Percentiles rank a stretch among this genome's conserved stretches.
Evolutionary conservation across 2,113 vertebrate genomes (phyloP).

Genomic region (Proteles cristata): DNA sequence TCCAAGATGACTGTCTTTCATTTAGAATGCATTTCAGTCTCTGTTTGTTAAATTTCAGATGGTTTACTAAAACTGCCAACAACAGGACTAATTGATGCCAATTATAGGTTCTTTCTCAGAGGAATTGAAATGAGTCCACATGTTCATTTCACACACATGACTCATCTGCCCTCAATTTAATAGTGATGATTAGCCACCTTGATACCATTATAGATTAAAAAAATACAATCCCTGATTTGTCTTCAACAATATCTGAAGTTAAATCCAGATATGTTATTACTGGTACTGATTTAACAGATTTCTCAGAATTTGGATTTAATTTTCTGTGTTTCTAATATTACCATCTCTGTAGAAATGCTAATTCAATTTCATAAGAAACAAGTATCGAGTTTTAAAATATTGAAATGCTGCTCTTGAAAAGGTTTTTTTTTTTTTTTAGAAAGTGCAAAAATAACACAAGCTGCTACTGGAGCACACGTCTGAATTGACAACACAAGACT

Average conservation of each 20-base stretch:
- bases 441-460: constrained; percentile 55
- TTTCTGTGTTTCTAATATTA: neutral
- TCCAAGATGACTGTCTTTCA: constrained; percentile 69
- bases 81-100: constrained; percentile 78
- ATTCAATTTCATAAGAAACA: constrained; percentile 34
- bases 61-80: constrained; percentile 78
- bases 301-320: constrained; percentile 48
- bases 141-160: constrained; percentile 44
- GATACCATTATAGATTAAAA: constrained; percentile 45
- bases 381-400: constrained; percentile 44
- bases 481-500: constrained; percentile 18
- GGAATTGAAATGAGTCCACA: constrained; percentile 72
- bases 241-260: constrained; percentile 22
- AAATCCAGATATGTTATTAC: constrained; percentile 25
- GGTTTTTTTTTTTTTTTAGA: constrained; percentile 29
- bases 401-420: constrained; percentile 46
- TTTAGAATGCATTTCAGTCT: constrained; percentile 55
- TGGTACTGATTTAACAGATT: neutral
- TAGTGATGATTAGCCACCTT: constrained; percentile 67
- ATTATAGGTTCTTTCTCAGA: constrained; percentile 74
- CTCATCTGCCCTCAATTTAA: constrained; percentile 69
- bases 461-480: neutral
- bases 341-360: neutral
- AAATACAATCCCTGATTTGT: constrained; percentile 53
- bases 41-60: constrained; percentile 82